These are phyloP conservation scores for Polyommatus iphigenia DNA, from an alignment of 2,888 invertebrate genomes.

Conservation along the genomic window DNA sequence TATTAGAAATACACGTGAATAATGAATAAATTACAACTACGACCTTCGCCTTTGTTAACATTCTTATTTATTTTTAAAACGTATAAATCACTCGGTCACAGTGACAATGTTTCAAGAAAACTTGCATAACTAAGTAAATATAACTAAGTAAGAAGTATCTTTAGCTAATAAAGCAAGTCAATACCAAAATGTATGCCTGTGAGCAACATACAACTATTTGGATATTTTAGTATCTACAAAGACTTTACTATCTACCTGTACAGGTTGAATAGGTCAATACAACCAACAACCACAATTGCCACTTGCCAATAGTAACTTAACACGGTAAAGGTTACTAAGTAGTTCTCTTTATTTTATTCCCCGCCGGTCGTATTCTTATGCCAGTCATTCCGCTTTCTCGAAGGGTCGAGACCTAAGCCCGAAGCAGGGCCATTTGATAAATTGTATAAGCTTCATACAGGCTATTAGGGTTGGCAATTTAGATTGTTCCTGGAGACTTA, in stretches of 20 bases:
- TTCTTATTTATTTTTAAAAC: conserved; percentile 23
- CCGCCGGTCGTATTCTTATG: conserved; percentile 7
- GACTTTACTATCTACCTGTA: neutral
- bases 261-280: neutral
- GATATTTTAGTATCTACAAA: neutral
- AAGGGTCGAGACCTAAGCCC: neutral
- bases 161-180: neutral
- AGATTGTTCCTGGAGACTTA: conserved; percentile 5
- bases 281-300: neutral
- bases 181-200: neutral
- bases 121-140: neutral
- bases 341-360: neutral
- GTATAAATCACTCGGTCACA: neutral
- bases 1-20: conserved; percentile 20
- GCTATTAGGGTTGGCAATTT: neutral
- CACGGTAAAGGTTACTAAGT: neutral
- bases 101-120: neutral
- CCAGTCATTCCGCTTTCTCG: conserved; percentile 14
- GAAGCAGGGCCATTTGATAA: neutral
- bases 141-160: too few relatives aligned
- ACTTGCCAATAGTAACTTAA: conserved; percentile 19
- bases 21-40: conserved; percentile 3
- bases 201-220: neutral
- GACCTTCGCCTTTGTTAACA: conserved; percentile 23
- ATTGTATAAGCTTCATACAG: neutral